Evolutionary conservation across 2,888 invertebrate species (phyloP), one percentile per base, ranked within the genome.

Genomic region (Caenorhabditis sp.): DNA sequence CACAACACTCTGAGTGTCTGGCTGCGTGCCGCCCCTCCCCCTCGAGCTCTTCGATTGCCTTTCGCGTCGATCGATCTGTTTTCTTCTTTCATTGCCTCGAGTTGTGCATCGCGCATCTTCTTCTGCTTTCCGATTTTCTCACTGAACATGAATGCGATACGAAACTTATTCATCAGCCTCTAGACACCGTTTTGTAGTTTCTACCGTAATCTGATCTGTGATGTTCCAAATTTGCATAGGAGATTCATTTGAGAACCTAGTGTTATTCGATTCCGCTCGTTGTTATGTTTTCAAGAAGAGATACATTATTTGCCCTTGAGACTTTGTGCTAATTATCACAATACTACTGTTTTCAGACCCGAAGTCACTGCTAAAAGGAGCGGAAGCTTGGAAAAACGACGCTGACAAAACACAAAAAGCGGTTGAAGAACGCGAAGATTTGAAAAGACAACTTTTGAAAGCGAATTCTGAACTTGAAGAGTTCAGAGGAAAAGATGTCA

Each of bases 401-500:
- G 92, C 91, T 28, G 89, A 90, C 61, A 87, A 89, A 62, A 90
- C 92, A 20, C 91, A 92, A 70, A 93, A 93, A 85, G 88, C 93
- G 44, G 93, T 93, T 84, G 92, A 93, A 32, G 93, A 94, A 88
- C 93, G 93, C 89, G 92, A 93, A 79, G 92, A 93, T 81, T 89
- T 94, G 68, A 89, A 93, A 68, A 93, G 93, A 71, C 93, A 93
- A n/a, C 88, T 94, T n/a, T 92, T 92, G 50, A 93, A 93, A 74
- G 93, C 93, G 89, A 93, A 93, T 88, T 90, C 92, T 81, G 93
- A 94, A 88, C 93, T 94, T 86, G 93, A 93, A 65, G 93, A 93
- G 84, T 93, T 93, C 9, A 93, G 93, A 87, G 93, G 93, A 87
- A 93, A 93, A 83, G 87, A 93, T 88, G 93, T 93, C 85, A 93